A percentile compares a stretch with the other conserved stretches of the same genome.
Conservation (phyloP, 2,888 invertebrate species). For the Campoplex capitator region DNA sequence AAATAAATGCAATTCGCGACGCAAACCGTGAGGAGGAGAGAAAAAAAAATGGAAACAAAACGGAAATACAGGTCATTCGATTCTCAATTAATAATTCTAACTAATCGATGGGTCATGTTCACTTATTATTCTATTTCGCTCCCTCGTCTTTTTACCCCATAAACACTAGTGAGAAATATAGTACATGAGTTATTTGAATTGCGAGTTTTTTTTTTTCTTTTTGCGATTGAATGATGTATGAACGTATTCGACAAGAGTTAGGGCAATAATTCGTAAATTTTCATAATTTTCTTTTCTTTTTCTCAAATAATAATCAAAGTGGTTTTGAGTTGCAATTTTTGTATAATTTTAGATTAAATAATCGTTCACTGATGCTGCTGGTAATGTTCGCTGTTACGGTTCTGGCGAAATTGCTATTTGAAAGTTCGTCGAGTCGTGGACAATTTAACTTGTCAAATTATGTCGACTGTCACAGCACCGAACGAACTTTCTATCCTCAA, state of each 20-base stretch:
- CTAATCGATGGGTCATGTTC: constrained; percentile 64
- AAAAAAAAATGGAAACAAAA: constrained; percentile 16
- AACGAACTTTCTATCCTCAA: neutral
- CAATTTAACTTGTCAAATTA: neutral
- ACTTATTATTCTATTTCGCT: constrained; percentile 50
- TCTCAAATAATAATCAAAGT: neutral
- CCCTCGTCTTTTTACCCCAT: constrained; percentile 23
- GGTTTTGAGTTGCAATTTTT: constrained; percentile 14
- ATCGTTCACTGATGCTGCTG: neutral
- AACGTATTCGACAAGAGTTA: constrained; percentile 23
- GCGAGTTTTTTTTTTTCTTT: constrained; percentile 15
- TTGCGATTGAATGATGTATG: constrained; percentile 17
- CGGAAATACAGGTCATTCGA: neutral
- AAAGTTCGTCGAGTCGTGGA: neutral
- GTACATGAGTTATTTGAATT: constrained; percentile 48
- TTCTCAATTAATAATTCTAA: constrained; percentile 47
- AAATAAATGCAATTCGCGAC: constrained; percentile 62
- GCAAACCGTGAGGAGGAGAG: neutral
- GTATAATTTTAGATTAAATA: constrained; percentile 1
- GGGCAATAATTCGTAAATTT: constrained; percentile 19
- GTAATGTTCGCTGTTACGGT: neutral
- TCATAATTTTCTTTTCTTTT: neutral
- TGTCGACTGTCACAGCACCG: neutral
- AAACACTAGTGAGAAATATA: constrained; percentile 62
- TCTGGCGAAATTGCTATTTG: neutral